Evolutionary conservation across 2,797 vertebrate species (phyloP), one percentile per base, ranked within the genome.

Genomic region (Spinus pinus): DNA sequence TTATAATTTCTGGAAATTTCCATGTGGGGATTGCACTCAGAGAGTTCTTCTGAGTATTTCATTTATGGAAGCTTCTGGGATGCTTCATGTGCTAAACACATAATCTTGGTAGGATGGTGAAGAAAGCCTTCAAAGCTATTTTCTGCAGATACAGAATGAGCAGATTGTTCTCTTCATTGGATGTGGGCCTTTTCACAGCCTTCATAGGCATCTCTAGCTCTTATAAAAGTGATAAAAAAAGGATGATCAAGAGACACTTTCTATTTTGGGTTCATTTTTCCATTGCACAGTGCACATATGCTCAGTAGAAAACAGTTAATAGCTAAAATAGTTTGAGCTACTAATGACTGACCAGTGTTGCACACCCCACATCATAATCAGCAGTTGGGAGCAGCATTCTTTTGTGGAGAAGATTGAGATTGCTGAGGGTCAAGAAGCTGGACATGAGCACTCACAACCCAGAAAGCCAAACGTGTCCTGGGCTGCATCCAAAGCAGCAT

Each of bases 401-500:
- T 15, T 20, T 61, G 41, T 35, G 14, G 54, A 74, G 22, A 37
- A 81, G 31, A 47, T 61, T 54, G 30, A 46, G 13, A 13, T 6
- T 60, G 15, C 6, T 54, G 31, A 47, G 21, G 11, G 16, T 62
- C 2, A 15, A 69, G 56, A 65, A 39, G 24, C 6, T 57, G 16
- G 33, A 21, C 28, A 23, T 6, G 13, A 35, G 33, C 23, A 18
- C 14, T 65, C 1, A 0, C 12, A 51, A 54, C 14, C 6, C 47
- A 17, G 18, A 81, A 6, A 41, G 21, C 12, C 33, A 46, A 3
- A 7, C 0, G 0, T 51, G 4, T 18, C 16, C 51, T 30, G 67
- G 46, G 17, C 20, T 80, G 17, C 14, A 60, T 1, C 33, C 7
- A 25, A 4, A 33, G 28, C 25, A 41, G 22, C 0, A 0, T 14